Conservation (phyloP, 1,140 invertebrate genomes). For the Andrena cerasifolii region DNA sequence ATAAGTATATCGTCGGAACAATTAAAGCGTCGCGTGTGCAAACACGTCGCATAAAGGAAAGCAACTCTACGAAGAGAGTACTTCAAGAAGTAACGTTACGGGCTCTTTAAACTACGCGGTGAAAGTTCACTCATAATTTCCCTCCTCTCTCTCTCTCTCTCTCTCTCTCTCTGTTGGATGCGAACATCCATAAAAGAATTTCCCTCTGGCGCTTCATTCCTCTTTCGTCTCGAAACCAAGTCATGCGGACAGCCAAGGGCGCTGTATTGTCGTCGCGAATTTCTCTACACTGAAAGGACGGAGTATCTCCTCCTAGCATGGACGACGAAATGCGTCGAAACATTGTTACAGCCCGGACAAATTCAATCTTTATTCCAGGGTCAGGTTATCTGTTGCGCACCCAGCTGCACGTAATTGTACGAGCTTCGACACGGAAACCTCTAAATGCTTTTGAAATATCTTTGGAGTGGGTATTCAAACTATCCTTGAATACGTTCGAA, state of each 20-base stretch:
- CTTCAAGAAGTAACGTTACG: no score
- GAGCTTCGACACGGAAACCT: not conserved
- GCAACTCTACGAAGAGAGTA: no score
- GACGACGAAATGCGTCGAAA: not conserved
- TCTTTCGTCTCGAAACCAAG: not conserved
- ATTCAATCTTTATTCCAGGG: constrained; percentile 4
- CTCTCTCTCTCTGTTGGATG: not conserved
- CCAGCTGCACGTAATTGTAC: not conserved
- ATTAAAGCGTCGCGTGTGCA: no score
- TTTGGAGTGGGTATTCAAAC: no score
- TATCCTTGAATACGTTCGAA: not conserved
- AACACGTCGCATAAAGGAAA: not conserved
- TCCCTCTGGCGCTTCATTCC: not conserved
- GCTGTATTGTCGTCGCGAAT: not conserved
- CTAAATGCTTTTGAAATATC: not conserved
- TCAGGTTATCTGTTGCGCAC: not conserved
- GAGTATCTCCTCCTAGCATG: not conserved
- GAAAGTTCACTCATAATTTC: not conserved
- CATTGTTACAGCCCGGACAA: not conserved
- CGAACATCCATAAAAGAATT: constrained; percentile 2
- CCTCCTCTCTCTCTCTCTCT: no score
- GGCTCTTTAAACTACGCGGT: not conserved
- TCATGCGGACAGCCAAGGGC: not conserved
- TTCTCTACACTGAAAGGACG: not conserved
- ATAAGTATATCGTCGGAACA: no score